A percentile compares a stretch with the other conserved stretches of the same genome.
These are phyloP conservation scores for Scotopteryx bipunctaria DNA, from an alignment of 2,888 invertebrate species.

Conservation along the genomic window DNA sequence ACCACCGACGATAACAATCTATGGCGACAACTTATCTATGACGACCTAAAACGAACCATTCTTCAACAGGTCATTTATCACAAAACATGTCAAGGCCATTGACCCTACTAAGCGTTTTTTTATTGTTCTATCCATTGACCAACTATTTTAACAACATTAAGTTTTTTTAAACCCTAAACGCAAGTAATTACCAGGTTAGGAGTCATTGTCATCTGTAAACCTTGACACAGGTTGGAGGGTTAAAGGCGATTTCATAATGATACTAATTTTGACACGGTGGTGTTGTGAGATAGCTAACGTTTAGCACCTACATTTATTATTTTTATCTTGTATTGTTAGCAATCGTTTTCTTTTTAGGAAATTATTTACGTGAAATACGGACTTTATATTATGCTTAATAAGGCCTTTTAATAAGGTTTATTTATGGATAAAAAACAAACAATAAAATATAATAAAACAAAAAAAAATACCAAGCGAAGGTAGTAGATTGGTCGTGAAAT, in stretches of 20 bases:
- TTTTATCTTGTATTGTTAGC: no score
- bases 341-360: no score
- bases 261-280: constrained; percentile 26
- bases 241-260: constrained; percentile 26
- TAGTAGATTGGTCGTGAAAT: no score
- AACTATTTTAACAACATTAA: constrained; percentile 35
- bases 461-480: no score
- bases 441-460: no score
- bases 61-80: not conserved
- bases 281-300: constrained; percentile 3
- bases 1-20: no score
- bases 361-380: no score
- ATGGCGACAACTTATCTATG: no score
- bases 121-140: constrained; percentile 19
- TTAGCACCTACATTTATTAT: no score
- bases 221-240: constrained; percentile 40
- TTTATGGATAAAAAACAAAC: no score
- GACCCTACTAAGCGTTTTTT: constrained; percentile 29
- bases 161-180: constrained; percentile 28
- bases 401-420: no score
- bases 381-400: no score
- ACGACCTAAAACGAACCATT: not conserved
- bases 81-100: constrained; percentile 22
- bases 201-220: constrained; percentile 37
- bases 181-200: constrained; percentile 32